Evolutionary conservation across 2,888 invertebrate species (phyloP), one percentile per base, ranked within the genome.

Genomic region (Reticulitermes lucifugus): DNA sequence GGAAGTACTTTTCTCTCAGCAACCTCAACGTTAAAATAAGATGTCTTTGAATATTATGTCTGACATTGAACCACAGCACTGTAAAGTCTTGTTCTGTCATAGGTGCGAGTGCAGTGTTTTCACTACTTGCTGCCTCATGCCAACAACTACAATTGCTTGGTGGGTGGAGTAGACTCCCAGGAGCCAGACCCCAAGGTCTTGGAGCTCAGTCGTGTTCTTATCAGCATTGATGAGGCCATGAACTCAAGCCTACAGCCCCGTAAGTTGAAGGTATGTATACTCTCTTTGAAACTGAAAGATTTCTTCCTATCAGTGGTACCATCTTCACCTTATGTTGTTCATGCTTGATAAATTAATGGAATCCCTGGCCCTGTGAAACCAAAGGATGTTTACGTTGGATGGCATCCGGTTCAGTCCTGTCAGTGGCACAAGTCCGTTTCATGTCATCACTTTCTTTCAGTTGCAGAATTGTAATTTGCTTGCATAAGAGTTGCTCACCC

Each of bases 21-120:
- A 4, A 18, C 14, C 55, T 55, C 4, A 55, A 55, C 9, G 55
- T 18, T 18, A 55, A 55, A 55, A 18, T 55, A 18, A 55, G 14
- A 55, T 55, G 55, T 55, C 55, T 55, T 4, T 14, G 18, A 55
- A 55, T 12, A 55, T 18, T 18, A 14, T 5, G 14, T 12, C 18
- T 55, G 18, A 55, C 55, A 55, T 55, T 18, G 14, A 55, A 55
- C 4, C 55, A 55, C 55, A n/a, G n/a, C 65, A n/a, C 6, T 65
- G 25, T 65, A 9, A 65, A n/a, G 25, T 25, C 65, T 65, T 65
- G 10, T 75, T 89, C 91, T 90, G 87, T 91, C 92, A 84, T 88
- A 95, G 95, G 94, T 96, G 86, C 94, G 98, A 86, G 98, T 99
- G 75, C 98, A 98, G 90, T 99, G 98, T 91, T 98, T 99, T 92